phyloP scores from a whole-genome alignment of 2,888 invertebrate species.

The Hypercompe scribonia region DNA sequence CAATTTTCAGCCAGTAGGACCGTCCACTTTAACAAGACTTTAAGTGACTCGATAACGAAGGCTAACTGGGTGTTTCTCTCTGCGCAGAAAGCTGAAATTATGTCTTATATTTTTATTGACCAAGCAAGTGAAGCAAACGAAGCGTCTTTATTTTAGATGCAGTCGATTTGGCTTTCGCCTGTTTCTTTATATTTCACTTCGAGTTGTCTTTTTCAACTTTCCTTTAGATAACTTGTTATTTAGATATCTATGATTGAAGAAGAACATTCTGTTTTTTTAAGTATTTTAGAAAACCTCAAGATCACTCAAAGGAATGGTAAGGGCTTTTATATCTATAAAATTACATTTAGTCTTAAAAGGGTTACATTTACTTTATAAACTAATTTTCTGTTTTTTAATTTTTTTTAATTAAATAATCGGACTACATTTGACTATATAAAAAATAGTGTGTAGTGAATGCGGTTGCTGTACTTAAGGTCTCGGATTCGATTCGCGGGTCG shows the following conservation, averaged over 20 bases:
- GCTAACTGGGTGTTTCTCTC: constrained; percentile 45
- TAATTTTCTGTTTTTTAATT: neutral
- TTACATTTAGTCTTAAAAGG: neutral
- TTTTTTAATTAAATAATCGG: too few species aligned
- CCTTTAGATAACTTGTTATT: neutral
- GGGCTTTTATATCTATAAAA: too few species aligned
- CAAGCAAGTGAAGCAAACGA: neutral
- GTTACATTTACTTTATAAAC: neutral
- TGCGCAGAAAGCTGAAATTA: constrained; percentile 25
- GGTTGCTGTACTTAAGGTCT: too few species aligned
- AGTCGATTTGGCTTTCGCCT: neutral
- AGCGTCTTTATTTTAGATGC: neutral
- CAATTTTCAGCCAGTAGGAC: constrained; percentile 44
- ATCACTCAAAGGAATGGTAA: neutral
- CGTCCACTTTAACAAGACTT: constrained; percentile 51
- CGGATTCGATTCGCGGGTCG: too few species aligned
- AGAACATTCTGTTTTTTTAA: too few species aligned
- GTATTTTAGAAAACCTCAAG: neutral
- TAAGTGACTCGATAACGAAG: constrained; percentile 52
- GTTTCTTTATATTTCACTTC: neutral
- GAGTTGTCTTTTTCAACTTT: neutral
- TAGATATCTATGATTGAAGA: too few species aligned
- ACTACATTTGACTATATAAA: too few species aligned
- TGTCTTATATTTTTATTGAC: constrained; percentile 1
- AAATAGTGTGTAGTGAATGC: too few species aligned